Evolutionary conservation across 1,140 invertebrate species (phyloP).

Genomic region (Microplitis demolitor): DNA sequence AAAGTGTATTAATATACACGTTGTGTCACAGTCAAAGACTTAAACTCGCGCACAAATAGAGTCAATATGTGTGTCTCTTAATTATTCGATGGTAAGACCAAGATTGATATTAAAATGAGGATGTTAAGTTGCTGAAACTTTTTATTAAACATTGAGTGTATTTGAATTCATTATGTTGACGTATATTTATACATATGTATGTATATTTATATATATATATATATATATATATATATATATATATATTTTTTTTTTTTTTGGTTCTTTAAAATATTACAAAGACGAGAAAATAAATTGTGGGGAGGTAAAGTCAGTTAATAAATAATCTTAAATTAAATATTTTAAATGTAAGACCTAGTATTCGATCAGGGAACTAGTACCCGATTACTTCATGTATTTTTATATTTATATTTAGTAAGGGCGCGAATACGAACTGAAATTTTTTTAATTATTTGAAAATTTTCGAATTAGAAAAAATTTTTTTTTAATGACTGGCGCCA

Average conservation of each 20-base stretch:
- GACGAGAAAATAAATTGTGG: background rate
- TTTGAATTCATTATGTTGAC: background rate
- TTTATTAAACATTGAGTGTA: background rate
- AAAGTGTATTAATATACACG: background rate
- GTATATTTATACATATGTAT: background rate
- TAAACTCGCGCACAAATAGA: background rate
- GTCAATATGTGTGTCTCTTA: background rate
- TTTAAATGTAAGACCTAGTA: background rate
- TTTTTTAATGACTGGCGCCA: no score
- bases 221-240: background rate
- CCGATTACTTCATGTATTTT: no score
- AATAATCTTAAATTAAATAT: background rate
- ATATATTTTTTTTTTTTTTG: background rate
- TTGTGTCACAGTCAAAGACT: background rate
- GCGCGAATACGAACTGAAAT: no score
- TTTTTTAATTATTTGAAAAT: no score
- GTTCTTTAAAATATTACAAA: slow-evolving; percentile 6
- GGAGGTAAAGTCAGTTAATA: slow-evolving; percentile 6
- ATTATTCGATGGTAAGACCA: background rate
- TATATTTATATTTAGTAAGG: no score
- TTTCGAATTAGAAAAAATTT: no score
- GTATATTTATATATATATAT: background rate
- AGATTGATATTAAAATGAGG: background rate
- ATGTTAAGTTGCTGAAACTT: no score
- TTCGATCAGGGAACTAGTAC: no score